A percentile compares a stretch with the other conserved stretches of the same genome.
These are phyloP conservation scores for Leptopilina myrica DNA, from an alignment of 2,888 invertebrate genomes.

Conservation along the genomic window DNA sequence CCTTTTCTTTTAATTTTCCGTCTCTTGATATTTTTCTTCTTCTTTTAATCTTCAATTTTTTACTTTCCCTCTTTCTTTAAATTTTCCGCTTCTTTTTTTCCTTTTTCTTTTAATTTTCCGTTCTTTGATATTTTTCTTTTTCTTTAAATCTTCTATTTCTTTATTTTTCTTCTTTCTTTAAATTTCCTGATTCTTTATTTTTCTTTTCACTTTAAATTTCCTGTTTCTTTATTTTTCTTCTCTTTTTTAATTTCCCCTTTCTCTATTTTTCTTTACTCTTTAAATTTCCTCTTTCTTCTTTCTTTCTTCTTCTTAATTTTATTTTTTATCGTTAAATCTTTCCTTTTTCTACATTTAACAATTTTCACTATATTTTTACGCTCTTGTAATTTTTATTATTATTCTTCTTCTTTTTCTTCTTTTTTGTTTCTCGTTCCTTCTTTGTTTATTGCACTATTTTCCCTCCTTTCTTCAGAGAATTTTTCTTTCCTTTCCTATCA, in stretches of 20 bases:
- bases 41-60: neutral
- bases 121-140: slow-evolving; percentile 45
- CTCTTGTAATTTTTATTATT: slow-evolving; percentile 51
- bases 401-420: slow-evolving; percentile 17
- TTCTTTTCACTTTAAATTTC: neutral
- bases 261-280: slow-evolving; percentile 51
- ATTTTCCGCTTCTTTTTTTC: neutral
- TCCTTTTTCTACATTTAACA: slow-evolving; percentile 42
- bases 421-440: slow-evolving; percentile 44
- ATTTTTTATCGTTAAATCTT: slow-evolving; percentile 29
- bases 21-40: slow-evolving; percentile 45
- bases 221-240: neutral
- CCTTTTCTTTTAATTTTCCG: neutral
- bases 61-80: too few species aligned
- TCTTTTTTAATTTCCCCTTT: neutral
- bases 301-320: slow-evolving; percentile 45
- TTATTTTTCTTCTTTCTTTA: too few species aligned
- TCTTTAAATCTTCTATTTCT: neutral
- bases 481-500: slow-evolving; percentile 53
- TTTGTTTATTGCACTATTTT: slow-evolving; percentile 50
- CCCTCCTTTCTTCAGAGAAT: slow-evolving; percentile 40
- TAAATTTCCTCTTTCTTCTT: slow-evolving; percentile 36
- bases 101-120: neutral
- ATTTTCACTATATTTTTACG: slow-evolving; percentile 38
- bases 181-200: too few species aligned